These are phyloP conservation scores for Ctenomys sociabilis DNA, from an alignment of 2,113 vertebrate species.

Conservation along the genomic window DNA sequence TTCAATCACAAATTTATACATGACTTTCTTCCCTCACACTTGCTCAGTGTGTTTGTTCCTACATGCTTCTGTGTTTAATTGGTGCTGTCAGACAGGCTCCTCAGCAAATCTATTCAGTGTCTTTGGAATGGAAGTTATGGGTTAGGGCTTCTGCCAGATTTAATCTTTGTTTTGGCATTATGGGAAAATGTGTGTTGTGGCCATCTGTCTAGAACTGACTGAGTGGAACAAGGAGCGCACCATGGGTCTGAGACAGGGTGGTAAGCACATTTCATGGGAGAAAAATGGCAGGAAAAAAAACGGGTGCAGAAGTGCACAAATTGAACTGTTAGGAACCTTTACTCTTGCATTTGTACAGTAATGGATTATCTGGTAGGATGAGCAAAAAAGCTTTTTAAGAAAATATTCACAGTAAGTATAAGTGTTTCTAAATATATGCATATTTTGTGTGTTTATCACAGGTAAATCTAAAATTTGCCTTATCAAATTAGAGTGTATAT, in stretches of 20 bases:
- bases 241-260: conserved; percentile 11
- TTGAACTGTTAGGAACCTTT: neutral
- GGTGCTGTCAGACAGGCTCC: conserved; percentile 60
- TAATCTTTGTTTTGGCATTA: conserved; percentile 51
- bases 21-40: neutral
- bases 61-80: neutral
- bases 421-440: neutral
- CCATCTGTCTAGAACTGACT: conserved; percentile 58
- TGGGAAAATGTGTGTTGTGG: conserved; percentile 33
- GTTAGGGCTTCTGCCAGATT: conserved; percentile 66
- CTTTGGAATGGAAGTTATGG: conserved; percentile 60
- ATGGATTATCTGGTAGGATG: conserved; percentile 47
- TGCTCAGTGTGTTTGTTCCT: accelerated
- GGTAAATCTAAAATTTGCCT: neutral
- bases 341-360: neutral
- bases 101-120: conserved; percentile 29
- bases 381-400: neutral
- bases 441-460: accelerated
- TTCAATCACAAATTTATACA: neutral
- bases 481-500: neutral
- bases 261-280: conserved; percentile 40
- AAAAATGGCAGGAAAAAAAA: conserved; percentile 18
- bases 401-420: accelerated
- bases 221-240: neutral
- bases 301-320: neutral